Evolutionary conservation across 1,140 invertebrate species (phyloP), one percentile per base, ranked within the genome.

Genomic region (Trachymyrmex septentrionalis): DNA sequence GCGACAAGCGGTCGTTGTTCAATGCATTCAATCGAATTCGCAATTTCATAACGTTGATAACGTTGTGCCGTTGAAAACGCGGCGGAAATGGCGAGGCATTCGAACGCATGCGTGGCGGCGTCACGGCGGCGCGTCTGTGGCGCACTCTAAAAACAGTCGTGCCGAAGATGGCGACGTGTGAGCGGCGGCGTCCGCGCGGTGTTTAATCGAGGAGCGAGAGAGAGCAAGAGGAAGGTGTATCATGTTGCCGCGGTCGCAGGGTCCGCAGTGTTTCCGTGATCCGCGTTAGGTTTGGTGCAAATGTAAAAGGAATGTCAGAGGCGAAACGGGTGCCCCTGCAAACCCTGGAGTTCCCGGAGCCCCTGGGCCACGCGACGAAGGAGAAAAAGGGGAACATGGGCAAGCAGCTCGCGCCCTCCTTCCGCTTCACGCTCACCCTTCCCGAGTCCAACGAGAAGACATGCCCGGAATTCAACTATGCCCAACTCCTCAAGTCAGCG

Each of bases 391-490:
- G 91, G 85, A 93, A 96, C 92, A 95, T 96, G 92, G 91, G 91
- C 85, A 96, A 96, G 92, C 93, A 95, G 87, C 91, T 93, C 86
- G 93, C 93, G 87, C 95, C 95, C 91, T 96, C 96, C 66, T 94
- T 96, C 82, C 95, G 97, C 84, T 96, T 97, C 92, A 93, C 94
- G 67, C 92, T 97, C 86, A 95, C 95, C 91, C 95, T 97, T 82
- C 94, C 95, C 72, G 96, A 97, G 93, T 96, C 96, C 16, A 97
- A 96, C 92, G 96, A 97, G 93, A 95, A 96, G 94, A 96, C 95
- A 94, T 97, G 96, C 95, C 96, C 96, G 75, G 96, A 97, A 95
- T 97, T 96, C 95, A 97, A 96, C 94, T 97, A 96, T 94, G 95
- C 95, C 90, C 96, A 97, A 88, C 95, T 97, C 90, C 93, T 97